Base-by-base conservation (phyloP, 2,113 vertebrate genomes). In the Gnathochromis pfefferi region DNA sequence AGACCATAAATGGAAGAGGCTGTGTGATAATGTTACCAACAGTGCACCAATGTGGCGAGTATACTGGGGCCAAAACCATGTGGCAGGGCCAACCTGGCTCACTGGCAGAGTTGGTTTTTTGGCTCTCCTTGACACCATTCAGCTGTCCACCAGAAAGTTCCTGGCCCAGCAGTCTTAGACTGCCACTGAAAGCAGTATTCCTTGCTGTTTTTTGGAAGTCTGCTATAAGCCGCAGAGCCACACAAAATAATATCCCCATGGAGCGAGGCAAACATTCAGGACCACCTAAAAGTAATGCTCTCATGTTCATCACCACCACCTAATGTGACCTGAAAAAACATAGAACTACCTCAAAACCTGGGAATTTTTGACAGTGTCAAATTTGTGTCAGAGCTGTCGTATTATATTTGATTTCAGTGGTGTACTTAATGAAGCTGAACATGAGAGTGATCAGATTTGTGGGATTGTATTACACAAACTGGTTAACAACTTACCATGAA, bases 401-500 rank as follows among this genome's bases (percentile, higher is more conserved):
- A 7, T 45, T 73, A 26, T 17, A 73, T 26, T 6, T 23, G 35
- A 70, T 70, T 75, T 75, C 42, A 47, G 40, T 47, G 40, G 68
- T 47, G 40, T 73, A 45, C 23, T 19, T 75, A 47, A 49, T 49
- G 16, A 78, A 7, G 42, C 45, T 45, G 23, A 78, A 78, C 9
- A 49, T 78, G 23, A 78, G 2, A 19, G 70, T 31, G 70, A 78
- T 78, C 26, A 78, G 26, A 47, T 78, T 78, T 49, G 9, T 31
- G 10, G 26, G 45, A 51, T 78, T 31, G 26, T 31, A 51, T 78
- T 78, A 49, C 73, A 78, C 26, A 31, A 78, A 51, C 2, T 49
- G 45, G 45, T 51, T 51, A 13, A 78, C 42, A 78, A 49, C 73
- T 49, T 49, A 49, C 45, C 26, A 49, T 51, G 73, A 78, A 78